phyloP scores from a whole-genome alignment of 2,113 vertebrate species.

The Lamprologus lemairii region DNA sequence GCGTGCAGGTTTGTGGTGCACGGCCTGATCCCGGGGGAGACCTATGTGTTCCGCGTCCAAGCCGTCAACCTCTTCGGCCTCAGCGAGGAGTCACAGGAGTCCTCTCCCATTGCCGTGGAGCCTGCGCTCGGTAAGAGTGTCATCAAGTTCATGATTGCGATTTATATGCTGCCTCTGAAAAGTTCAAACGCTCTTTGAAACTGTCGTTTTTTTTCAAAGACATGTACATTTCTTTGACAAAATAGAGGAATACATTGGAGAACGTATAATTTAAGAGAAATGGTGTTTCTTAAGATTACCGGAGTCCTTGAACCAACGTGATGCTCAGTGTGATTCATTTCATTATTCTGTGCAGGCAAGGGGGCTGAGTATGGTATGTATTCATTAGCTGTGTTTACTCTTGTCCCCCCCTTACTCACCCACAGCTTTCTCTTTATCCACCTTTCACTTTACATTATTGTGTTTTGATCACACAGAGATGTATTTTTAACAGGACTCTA shows the following conservation, averaged over 20 bases:
- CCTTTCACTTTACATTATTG: neutral
- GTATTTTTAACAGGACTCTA: neutral
- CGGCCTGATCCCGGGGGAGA: constrained; percentile 83
- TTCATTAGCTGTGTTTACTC: neutral
- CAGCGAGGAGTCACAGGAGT: constrained; percentile 93
- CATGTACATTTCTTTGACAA: neutral
- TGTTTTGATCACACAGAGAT: neutral
- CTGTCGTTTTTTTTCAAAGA: neutral
- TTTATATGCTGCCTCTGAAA: neutral
- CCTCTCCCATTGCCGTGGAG: constrained; percentile 81
- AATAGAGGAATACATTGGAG: neutral
- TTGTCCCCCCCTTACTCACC: neutral
- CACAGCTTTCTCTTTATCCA: neutral
- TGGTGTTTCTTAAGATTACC: neutral
- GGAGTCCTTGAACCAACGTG: neutral
- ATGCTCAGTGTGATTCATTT: neutral
- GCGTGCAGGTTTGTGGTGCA: constrained; percentile 88
- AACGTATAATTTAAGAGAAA: neutral
- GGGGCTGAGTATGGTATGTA: constrained; percentile 67
- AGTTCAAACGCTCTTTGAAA: neutral
- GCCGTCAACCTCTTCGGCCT: constrained; percentile 84
- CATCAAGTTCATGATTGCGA: neutral
- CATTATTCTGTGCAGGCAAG: constrained; percentile 34
- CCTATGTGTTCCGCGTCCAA: constrained; percentile 89
- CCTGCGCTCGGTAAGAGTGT: constrained; percentile 82